Evolutionary conservation across 2,113 vertebrate species (phyloP).

Genomic region (Gila orcuttii): DNA sequence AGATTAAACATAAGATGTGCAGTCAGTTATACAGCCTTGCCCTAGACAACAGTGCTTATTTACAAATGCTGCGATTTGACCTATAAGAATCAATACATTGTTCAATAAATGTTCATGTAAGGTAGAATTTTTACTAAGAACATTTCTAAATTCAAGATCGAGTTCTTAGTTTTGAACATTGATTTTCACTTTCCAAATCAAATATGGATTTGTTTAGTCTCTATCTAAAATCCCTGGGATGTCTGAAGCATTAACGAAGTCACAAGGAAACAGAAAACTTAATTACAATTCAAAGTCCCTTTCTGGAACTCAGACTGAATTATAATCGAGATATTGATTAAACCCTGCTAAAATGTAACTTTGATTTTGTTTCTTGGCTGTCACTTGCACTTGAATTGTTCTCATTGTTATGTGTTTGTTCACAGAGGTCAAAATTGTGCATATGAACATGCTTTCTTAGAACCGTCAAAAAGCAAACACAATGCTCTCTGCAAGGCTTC

Average conservation of each 20-base stretch:
- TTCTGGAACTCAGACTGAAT: background rate
- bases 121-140: background rate
- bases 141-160: background rate
- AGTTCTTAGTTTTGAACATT: background rate
- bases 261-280: background rate
- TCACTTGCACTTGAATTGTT: background rate
- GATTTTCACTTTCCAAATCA: background rate
- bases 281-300: background rate
- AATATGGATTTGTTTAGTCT: background rate
- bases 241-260: conserved; percentile 15
- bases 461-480: background rate
- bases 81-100: no score
- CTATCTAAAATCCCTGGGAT: background rate
- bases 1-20: background rate
- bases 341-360: background rate
- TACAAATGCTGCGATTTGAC: no score
- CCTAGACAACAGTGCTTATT: no score
- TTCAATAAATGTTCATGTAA: no score
- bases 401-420: background rate
- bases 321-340: background rate
- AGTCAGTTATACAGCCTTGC: no score
- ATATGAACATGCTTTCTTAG: background rate
- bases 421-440: no score
- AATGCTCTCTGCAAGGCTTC: background rate
- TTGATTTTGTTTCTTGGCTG: background rate